phyloP scores from a whole-genome alignment of 2,888 invertebrate genomes.

The Pandemis cinnamomeana region DNA sequence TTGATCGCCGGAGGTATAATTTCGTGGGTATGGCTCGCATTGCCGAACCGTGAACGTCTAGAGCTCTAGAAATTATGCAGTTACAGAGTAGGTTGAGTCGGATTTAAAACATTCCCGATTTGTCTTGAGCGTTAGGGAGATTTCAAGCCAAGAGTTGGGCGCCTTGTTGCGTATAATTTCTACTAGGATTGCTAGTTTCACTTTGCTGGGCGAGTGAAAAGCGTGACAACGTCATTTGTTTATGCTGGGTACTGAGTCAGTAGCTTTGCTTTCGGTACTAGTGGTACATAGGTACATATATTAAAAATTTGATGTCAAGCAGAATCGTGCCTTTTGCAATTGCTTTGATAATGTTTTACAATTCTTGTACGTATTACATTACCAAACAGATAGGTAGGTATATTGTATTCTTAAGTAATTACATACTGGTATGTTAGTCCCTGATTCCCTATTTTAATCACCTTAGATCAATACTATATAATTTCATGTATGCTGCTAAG shows the following conservation, averaged over 20 bases:
- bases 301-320: too few species aligned
- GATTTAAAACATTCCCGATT: constrained; percentile 3
- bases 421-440: neutral
- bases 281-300: too few species aligned
- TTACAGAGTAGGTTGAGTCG: constrained; percentile 21
- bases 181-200: neutral
- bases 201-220: neutral
- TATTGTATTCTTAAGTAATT: neutral
- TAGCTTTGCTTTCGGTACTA: too few species aligned
- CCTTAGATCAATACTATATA: neutral
- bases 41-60: constrained; percentile 40
- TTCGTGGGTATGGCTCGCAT: constrained; percentile 49
- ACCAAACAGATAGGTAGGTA: neutral
- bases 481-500: neutral
- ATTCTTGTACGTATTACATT: neutral
- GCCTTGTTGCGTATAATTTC: neutral
- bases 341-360: neutral
- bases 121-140: neutral
- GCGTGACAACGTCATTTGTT: neutral
- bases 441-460: neutral
- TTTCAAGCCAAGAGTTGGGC: neutral
- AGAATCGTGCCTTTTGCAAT: too few species aligned
- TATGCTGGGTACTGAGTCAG: neutral
- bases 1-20: constrained; percentile 52
- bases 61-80: constrained; percentile 34